A percentile compares a stretch with the other conserved stretches of the same genome.
phyloP scores from a whole-genome alignment of 2,888 invertebrate genomes.

The Camponotus fellah region DNA sequence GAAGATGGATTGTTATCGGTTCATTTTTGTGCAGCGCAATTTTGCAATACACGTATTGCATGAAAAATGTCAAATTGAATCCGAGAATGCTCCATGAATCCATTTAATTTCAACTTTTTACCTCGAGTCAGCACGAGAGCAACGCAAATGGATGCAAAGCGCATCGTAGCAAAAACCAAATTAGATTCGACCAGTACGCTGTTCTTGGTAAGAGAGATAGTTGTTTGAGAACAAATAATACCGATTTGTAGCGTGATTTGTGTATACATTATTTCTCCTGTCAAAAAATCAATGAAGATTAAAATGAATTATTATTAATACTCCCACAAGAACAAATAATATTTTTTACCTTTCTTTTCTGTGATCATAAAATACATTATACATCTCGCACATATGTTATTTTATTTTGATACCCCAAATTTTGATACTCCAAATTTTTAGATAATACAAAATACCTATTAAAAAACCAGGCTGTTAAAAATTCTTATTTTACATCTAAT shows the following conservation, averaged over 20 bases:
- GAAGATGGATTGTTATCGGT: not conserved
- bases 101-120: conserved; percentile 56
- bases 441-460: not conserved
- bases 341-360: not conserved
- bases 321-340: not conserved
- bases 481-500: not conserved
- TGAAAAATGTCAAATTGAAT: conserved; percentile 31
- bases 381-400: not conserved
- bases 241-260: conserved; percentile 13
- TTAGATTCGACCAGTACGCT: conserved; percentile 60
- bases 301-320: not conserved
- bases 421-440: not conserved
- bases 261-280: conserved; percentile 33
- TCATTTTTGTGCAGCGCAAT: not conserved
- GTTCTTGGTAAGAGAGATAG: conserved; percentile 35
- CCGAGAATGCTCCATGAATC: conserved; percentile 35
- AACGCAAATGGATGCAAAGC: conserved; percentile 57
- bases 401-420: not conserved
- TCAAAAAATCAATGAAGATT: conserved; percentile 1
- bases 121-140: conserved; percentile 45
- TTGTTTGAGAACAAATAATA: conserved; percentile 40
- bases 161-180: conserved; percentile 65
- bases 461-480: not conserved
- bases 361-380: not conserved
- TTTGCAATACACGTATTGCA: conserved; percentile 14